Evolutionary conservation across 2,113 vertebrate species (phyloP).

Genomic region (Calyptomena viridis): DNA sequence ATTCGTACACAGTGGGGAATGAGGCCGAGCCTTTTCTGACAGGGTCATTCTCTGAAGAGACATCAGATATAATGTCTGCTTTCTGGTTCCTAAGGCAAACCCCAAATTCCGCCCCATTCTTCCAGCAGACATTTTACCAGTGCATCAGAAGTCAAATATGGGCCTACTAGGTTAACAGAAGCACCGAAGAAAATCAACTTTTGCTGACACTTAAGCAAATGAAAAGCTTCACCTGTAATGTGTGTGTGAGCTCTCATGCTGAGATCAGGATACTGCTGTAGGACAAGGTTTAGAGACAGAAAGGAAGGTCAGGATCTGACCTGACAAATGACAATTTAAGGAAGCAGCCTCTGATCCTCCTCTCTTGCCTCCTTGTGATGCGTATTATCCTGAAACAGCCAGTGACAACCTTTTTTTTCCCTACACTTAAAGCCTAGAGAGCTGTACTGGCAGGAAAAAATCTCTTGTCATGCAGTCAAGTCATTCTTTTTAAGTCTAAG

Average conservation of each 20-base stretch:
- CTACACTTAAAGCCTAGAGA: background rate
- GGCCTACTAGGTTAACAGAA: background rate
- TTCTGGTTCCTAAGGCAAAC: background rate
- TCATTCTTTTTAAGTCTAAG: conserved; percentile 8
- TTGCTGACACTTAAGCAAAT: background rate
- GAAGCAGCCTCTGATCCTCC: background rate
- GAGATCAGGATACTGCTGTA: background rate
- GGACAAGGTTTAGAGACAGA: background rate
- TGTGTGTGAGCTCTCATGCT: background rate
- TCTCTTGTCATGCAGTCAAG: background rate
- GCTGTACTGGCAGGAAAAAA: background rate
- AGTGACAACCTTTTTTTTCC: background rate
- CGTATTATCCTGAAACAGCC: background rate
- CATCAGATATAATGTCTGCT: background rate
- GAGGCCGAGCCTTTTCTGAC: background rate
- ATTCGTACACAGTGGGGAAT: background rate
- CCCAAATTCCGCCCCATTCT: background rate
- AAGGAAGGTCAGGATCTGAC: background rate
- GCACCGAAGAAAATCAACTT: background rate
- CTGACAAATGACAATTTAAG: background rate
- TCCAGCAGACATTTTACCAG: background rate
- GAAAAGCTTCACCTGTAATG: background rate
- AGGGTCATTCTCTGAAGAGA: background rate
- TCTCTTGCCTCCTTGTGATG: background rate
- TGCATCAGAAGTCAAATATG: background rate